Conservation (phyloP, 2,888 invertebrate genomes). For the Parascotia fuliginaria region DNA sequence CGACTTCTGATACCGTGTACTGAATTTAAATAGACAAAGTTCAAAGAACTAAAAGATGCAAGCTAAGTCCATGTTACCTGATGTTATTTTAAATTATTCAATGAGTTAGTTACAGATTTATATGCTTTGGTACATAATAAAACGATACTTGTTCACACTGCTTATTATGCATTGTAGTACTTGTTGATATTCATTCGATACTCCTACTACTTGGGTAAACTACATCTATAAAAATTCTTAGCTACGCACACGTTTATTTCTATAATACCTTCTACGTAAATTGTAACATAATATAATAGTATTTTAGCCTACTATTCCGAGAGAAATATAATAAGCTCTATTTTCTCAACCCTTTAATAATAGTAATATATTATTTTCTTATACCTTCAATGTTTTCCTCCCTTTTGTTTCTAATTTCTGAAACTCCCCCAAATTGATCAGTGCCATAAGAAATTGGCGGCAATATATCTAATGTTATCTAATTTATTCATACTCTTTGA, state of each 20-base stretch:
- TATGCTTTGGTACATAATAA: constrained; percentile 1
- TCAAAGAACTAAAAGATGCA: constrained; percentile 19
- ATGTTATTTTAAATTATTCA: constrained; percentile 13
- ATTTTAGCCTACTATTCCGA: neutral
- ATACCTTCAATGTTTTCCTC: neutral
- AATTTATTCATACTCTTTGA: constrained; percentile 49
- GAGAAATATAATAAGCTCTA: neutral
- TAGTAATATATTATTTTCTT: neutral
- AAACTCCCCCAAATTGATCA: constrained; percentile 34
- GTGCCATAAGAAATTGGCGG: constrained; percentile 40
- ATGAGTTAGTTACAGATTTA: constrained; percentile 3
- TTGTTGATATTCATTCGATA: neutral
- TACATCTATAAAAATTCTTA: too few relatives aligned
- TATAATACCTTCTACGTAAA: too few relatives aligned
- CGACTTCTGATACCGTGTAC: constrained; percentile 31
- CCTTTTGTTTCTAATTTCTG: constrained; percentile 21
- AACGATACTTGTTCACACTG: neutral
- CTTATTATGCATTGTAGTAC: neutral
- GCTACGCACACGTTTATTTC: too few relatives aligned
- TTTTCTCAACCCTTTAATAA: neutral
- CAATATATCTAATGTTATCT: constrained; percentile 52
- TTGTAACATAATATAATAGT: too few relatives aligned
- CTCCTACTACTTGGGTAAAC: neutral
- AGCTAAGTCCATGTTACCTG: constrained; percentile 1
- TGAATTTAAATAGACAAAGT: constrained; percentile 33